Percentiles rank a stretch among this genome's conserved stretches.
Conservation (phyloP, 2,797 vertebrate genomes). For the Australoheros facetus region DNA sequence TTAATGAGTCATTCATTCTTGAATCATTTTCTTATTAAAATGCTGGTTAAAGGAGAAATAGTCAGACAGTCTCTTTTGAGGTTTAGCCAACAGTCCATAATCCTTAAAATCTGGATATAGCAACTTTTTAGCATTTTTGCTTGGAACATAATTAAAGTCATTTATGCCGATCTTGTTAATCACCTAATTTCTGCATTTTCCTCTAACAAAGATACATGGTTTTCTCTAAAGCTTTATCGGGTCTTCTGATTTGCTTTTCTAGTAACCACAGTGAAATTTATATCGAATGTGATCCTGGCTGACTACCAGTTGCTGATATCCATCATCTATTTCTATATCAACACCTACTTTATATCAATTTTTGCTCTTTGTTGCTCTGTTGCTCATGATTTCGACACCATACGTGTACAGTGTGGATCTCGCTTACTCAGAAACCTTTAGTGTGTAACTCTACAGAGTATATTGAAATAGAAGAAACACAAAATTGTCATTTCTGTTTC, state of each 20-base stretch:
- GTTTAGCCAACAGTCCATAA: not conserved
- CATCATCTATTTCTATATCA: not conserved
- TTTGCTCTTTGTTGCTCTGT: not conserved
- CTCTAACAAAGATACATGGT: fast-evolving
- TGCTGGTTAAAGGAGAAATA: not conserved
- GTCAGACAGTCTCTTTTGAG: not conserved
- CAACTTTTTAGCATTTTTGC: not conserved
- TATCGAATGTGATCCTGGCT: not conserved
- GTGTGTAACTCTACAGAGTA: not conserved
- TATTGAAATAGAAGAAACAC: not conserved
- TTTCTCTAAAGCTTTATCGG: not conserved
- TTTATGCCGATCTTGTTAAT: not conserved
- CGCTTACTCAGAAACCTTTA: not conserved
- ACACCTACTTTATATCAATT: not conserved
- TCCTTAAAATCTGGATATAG: not conserved
- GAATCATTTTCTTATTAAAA: not conserved
- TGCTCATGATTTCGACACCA: not conserved
- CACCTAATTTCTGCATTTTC: not conserved
- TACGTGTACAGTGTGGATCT: not conserved
- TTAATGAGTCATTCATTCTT: not conserved
- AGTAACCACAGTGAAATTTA: not conserved
- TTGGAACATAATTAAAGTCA: not conserved
- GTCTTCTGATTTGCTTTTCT: not conserved
- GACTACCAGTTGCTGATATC: not conserved
- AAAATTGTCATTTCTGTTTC: not conserved